These are phyloP conservation scores for Sarcophaga peregrina DNA, from an alignment of 1,140 invertebrate species.

Conservation along the genomic window DNA sequence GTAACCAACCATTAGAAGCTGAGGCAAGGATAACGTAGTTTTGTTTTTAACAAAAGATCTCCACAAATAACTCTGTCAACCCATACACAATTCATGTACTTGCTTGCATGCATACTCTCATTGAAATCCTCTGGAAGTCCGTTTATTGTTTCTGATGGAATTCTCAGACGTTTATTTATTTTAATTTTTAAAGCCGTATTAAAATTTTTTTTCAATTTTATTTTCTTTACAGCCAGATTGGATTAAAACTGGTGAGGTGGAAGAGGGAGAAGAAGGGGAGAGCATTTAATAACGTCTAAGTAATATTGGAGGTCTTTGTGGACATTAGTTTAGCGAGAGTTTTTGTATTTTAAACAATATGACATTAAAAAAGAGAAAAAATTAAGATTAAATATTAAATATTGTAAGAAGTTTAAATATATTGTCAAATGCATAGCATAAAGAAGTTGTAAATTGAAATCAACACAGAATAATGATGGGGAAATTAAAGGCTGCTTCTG, in stretches of 20 bases:
- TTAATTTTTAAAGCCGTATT: constrained; percentile 5
- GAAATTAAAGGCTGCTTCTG: too few species aligned
- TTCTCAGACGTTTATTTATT: neutral
- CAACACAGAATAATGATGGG: too few species aligned
- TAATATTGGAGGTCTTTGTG: neutral
- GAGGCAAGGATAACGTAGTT: neutral
- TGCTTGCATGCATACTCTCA: neutral
- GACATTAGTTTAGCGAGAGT: too few species aligned
- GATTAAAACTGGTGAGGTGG: neutral
- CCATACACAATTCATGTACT: neutral
- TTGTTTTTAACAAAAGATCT: constrained; percentile 11
- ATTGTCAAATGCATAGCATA: too few species aligned
- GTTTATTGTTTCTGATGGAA: constrained; percentile 12
- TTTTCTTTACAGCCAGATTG: neutral
- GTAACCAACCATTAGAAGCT: neutral
- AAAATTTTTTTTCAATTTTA: neutral
- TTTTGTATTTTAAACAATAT: too few species aligned
- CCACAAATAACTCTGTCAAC: neutral
- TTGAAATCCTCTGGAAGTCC: neutral
- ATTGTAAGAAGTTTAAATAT: too few species aligned
- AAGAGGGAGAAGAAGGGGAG: neutral
- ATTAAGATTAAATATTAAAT: too few species aligned
- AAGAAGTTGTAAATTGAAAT: too few species aligned
- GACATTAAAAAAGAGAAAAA: too few species aligned
- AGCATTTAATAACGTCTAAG: neutral